These are phyloP conservation scores for Sciurus niger DNA, from an alignment of 2,113 vertebrate genomes.

Conservation along the genomic window DNA sequence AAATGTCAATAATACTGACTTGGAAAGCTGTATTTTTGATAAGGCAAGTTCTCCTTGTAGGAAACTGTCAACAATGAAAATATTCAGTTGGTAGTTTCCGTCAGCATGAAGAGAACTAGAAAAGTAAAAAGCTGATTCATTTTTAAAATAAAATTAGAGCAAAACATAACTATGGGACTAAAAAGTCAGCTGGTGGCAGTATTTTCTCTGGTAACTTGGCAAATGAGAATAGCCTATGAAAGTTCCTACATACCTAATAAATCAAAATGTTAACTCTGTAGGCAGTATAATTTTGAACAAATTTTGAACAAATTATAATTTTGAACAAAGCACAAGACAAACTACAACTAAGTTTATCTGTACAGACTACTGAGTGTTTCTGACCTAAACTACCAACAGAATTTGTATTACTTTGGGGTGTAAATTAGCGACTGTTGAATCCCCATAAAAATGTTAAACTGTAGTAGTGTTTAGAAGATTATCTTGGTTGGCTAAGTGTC, in stretches of 20 bases:
- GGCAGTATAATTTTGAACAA: not conserved
- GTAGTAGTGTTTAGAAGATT: not conserved
- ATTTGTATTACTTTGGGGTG: not conserved
- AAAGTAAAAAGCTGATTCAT: not conserved
- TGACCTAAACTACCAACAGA: not conserved
- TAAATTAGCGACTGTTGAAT: conserved; percentile 48
- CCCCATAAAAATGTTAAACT: conserved; percentile 24
- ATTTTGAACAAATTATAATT: not conserved
- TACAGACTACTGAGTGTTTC: not conserved
- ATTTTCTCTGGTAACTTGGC: not conserved
- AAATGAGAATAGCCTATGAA: not conserved
- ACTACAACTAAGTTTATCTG: not conserved
- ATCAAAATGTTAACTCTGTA: not conserved
- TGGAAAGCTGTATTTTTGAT: conserved; percentile 23
- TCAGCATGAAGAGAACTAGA: not conserved
- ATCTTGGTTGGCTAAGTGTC: not conserved
- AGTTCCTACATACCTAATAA: not conserved
- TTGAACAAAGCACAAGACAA: conserved; percentile 13
- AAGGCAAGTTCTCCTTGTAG: conserved; percentile 47
- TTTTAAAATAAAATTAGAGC: not conserved
- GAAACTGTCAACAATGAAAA: conserved; percentile 34
- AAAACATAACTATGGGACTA: not conserved
- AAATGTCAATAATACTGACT: conserved; percentile 36
- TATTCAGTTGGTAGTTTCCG: conserved; percentile 7
- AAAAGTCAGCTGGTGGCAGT: not conserved